These are phyloP conservation scores for Schrankia costaestrigalis DNA, from an alignment of 2,888 invertebrate species.

Conservation along the genomic window DNA sequence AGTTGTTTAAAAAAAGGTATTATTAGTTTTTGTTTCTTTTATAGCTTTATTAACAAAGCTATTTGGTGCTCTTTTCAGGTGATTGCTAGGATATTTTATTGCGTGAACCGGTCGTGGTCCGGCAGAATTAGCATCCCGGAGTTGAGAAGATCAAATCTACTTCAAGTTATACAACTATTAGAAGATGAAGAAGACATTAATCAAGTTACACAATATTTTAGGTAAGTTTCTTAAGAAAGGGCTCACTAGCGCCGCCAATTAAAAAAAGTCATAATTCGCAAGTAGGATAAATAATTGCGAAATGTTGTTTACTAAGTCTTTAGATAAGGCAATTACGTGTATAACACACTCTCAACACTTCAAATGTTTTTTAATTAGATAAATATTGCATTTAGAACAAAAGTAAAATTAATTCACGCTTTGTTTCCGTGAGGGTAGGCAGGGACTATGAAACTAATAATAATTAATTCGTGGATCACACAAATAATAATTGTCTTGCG, in stretches of 20 bases:
- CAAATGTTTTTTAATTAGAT: too few species aligned
- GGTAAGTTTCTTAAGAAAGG: slow-evolving; percentile 40
- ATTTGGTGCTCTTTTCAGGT: too few species aligned
- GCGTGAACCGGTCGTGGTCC: slow-evolving; percentile 98
- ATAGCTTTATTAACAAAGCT: not conserved
- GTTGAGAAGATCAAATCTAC: slow-evolving; percentile 93
- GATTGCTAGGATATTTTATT: slow-evolving; percentile 98
- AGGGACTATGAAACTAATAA: too few species aligned
- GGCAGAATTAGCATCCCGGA: slow-evolving; percentile 94
- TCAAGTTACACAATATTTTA: slow-evolving; percentile 91
- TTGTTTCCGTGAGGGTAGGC: too few species aligned
- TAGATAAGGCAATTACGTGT: not conserved
- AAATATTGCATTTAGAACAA: too few species aligned
- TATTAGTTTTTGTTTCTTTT: not conserved
- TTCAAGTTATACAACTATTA: slow-evolving; percentile 89
- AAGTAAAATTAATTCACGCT: too few species aligned
- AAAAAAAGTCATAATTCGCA: too few species aligned
- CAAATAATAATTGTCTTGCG: too few species aligned
- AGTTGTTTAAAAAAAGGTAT: too few species aligned
- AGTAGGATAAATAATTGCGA: not conserved
- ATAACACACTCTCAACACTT: too few species aligned
- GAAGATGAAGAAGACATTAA: slow-evolving; percentile 99
- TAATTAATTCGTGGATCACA: too few species aligned
- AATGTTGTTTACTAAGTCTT: not conserved
- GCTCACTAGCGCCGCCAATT: too few species aligned